Percentiles rank a stretch among this genome's conserved stretches.
These are phyloP conservation scores for Sporophila hypoxantha DNA, from an alignment of 2,113 vertebrate genomes.

Conservation along the genomic window DNA sequence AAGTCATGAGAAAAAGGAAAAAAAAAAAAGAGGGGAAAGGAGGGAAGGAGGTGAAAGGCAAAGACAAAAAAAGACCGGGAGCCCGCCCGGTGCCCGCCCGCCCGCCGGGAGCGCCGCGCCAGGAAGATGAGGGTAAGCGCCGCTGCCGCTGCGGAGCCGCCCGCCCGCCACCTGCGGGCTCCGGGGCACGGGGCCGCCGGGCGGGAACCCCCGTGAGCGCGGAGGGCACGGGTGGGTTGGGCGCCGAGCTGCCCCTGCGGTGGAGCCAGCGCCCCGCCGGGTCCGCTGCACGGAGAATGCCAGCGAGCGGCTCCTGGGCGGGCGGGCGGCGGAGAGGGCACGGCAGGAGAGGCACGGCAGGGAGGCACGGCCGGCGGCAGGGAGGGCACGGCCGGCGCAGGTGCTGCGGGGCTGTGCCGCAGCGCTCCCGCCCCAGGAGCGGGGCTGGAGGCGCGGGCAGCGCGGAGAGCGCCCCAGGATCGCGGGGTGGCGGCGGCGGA, in stretches of 20 bases:
- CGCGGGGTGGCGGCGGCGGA: neutral
- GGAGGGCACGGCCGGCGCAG: neutral
- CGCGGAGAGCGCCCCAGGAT: too few species aligned
- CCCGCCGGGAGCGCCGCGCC: neutral
- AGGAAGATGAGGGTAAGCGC: too few species aligned
- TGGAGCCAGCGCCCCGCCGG: neutral
- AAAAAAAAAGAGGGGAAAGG: too few species aligned
- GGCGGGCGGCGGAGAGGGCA: neutral
- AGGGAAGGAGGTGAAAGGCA: too few species aligned
- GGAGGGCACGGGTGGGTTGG: neutral
- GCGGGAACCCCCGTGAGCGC: neutral
- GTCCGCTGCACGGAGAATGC: neutral
- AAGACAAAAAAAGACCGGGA: too few species aligned
- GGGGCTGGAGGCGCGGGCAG: too few species aligned
- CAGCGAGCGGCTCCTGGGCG: neutral
- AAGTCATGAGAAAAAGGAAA: too few species aligned
- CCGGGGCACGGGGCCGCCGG: neutral
- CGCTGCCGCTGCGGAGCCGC: neutral
- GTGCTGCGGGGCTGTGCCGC: neutral
- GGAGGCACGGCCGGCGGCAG: too few species aligned
- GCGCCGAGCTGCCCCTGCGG: neutral
- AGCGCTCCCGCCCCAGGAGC: neutral
- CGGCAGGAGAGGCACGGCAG: too few species aligned
- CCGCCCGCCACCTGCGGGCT: neutral
- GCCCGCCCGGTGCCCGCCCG: neutral